phyloP scores from a whole-genome alignment of 2,113 vertebrate genomes.

The Dicerorhinus sumatrensis region DNA sequence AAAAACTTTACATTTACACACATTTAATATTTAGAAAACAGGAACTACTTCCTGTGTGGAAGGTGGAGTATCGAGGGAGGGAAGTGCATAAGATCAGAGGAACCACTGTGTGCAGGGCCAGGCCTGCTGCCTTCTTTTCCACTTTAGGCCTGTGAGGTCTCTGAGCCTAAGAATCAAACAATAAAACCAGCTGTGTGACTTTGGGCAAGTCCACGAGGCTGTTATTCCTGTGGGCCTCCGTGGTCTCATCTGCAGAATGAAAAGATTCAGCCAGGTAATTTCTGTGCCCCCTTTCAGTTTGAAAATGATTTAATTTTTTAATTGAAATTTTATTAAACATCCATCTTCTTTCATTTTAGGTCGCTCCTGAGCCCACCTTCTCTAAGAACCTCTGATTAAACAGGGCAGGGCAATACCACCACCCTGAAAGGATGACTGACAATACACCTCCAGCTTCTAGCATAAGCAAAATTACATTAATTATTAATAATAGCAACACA shows the following conservation, averaged over 20 bases:
- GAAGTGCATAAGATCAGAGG: not conserved
- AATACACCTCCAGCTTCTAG: constrained; percentile 54
- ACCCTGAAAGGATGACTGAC: constrained; percentile 30
- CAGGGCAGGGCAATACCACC: not conserved
- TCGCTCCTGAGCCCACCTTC: not conserved
- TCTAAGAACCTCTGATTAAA: constrained; percentile 56
- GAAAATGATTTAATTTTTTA: constrained; percentile 28
- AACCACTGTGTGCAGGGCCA: not conserved
- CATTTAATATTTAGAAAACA: constrained; percentile 52
- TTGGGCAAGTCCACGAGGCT: not conserved
- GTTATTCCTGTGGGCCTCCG: not conserved
- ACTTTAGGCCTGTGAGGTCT: not conserved
- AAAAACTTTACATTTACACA: constrained; percentile 23
- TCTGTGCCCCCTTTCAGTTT: constrained; percentile 12
- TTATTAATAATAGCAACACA: constrained; percentile 73
- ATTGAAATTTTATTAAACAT: constrained; percentile 58
- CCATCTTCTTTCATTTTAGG: constrained; percentile 51
- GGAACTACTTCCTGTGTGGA: constrained; percentile 30
- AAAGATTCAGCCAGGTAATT: not conserved
- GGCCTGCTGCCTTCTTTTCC: not conserved
- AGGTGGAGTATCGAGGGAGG: not conserved
- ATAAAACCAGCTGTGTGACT: not conserved
- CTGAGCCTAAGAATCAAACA: not conserved
- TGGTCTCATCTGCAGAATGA: constrained; percentile 43
- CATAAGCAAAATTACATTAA: constrained; percentile 72